Percentiles rank a stretch among this genome's conserved stretches.
phyloP scores from a whole-genome alignment of 2,113 vertebrate species.

The Leuciscus idus region DNA sequence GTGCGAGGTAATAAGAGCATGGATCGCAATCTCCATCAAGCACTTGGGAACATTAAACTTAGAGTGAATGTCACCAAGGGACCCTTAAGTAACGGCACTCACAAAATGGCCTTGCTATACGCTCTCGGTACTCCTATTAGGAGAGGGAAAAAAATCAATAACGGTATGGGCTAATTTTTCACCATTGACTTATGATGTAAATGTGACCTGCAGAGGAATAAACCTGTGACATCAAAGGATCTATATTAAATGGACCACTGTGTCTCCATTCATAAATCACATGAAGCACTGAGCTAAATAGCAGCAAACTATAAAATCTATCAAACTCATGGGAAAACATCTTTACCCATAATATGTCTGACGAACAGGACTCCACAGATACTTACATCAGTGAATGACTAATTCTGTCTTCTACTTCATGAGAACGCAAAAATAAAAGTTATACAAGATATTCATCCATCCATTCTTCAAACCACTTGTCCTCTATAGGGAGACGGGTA shows the following conservation, averaged over 20 bases:
- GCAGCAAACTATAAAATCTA: slow-evolving; percentile 16
- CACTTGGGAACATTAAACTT: background rate
- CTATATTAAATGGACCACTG: slow-evolving; percentile 23
- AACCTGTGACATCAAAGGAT: slow-evolving; percentile 40
- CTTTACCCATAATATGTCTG: background rate
- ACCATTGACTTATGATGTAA: slow-evolving; percentile 48
- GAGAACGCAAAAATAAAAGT: background rate
- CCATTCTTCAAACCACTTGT: background rate
- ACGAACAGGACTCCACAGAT: background rate
- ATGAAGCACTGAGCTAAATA: slow-evolving; percentile 7
- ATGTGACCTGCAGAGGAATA: slow-evolving; percentile 48
- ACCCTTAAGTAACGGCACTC: slow-evolving; percentile 32
- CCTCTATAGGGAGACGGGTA: background rate
- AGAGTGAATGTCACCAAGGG: slow-evolving; percentile 19
- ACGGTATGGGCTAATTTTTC: slow-evolving; percentile 48
- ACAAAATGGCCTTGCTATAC: slow-evolving; percentile 26
- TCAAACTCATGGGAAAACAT: background rate
- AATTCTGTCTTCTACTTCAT: background rate
- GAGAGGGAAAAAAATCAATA: slow-evolving; percentile 55
- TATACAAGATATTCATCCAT: no score
- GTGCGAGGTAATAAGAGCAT: no score
- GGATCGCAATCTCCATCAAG: no score
- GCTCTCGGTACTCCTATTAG: slow-evolving; percentile 22
- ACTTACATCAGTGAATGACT: background rate
- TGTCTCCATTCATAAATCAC: slow-evolving; percentile 26